Conservation (phyloP, 2,113 vertebrate species). For the Tragelaphus imberbis region DNA sequence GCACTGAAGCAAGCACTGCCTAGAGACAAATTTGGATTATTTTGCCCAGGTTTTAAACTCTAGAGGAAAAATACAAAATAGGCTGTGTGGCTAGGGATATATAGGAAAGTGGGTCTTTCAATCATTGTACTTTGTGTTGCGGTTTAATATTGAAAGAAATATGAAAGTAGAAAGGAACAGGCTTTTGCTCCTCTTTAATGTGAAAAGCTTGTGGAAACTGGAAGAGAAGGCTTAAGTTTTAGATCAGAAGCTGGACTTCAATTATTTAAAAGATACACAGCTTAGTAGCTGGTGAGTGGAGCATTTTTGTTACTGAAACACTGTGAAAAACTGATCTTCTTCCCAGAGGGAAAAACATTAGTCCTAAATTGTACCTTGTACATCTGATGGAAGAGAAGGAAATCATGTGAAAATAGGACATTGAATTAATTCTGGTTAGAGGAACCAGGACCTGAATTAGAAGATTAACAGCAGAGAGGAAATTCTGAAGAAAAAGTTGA, state of each 20-base stretch:
- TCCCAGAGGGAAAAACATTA: neutral
- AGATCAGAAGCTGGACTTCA: neutral
- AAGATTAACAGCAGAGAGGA: neutral
- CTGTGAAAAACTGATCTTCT: neutral
- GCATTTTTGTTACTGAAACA: neutral
- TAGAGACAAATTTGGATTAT: neutral
- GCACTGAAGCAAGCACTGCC: neutral
- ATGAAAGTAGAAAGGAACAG: neutral
- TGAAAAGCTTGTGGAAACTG: neutral
- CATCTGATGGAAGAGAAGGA: neutral
- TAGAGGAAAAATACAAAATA: conserved; percentile 7
- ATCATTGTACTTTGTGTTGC: neutral
- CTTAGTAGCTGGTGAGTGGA: neutral
- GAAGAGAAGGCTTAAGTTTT: neutral
- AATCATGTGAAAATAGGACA: neutral
- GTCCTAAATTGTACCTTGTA: neutral
- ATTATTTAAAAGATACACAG: neutral
- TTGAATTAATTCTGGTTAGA: neutral
- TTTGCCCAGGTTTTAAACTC: neutral
- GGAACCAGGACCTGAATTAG: neutral
- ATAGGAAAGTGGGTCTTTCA: neutral
- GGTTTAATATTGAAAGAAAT: neutral
- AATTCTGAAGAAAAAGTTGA: neutral
- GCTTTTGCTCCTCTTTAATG: neutral
- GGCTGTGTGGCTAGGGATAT: neutral